Evolutionary conservation across 2,113 vertebrate genomes (phyloP).

Genomic region (Ceyx melanurus): DNA sequence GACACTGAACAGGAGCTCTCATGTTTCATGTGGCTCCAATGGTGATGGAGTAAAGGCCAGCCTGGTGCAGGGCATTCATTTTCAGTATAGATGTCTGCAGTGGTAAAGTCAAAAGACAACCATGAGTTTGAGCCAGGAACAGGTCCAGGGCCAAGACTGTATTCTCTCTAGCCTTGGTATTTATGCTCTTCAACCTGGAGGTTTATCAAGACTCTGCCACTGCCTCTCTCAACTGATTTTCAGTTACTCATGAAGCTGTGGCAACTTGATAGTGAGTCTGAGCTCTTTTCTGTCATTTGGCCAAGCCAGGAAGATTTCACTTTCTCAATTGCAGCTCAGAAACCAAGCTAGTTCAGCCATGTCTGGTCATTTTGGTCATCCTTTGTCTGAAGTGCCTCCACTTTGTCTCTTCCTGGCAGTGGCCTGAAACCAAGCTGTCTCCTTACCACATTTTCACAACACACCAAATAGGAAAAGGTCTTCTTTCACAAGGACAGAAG

Average conservation of each 20-base stretch:
- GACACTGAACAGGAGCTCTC: background rate
- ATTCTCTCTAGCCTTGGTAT: constrained; percentile 14
- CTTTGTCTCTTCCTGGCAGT: constrained; percentile 23
- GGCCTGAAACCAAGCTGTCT: background rate
- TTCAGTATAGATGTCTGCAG: background rate
- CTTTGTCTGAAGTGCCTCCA: background rate
- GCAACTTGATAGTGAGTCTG: background rate
- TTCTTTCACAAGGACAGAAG: background rate
- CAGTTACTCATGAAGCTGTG: background rate
- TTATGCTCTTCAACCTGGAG: constrained; percentile 18
- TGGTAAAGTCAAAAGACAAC: background rate
- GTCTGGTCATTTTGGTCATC: constrained; percentile 25
- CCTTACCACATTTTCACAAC: background rate
- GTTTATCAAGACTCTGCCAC: constrained; percentile 3
- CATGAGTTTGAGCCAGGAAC: background rate
- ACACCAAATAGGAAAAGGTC: background rate
- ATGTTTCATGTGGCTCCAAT: background rate
- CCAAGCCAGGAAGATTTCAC: background rate
- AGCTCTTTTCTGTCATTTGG: background rate
- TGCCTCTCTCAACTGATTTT: background rate
- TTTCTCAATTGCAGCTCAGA: constrained; percentile 10
- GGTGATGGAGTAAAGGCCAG: background rate
- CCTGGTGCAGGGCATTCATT: background rate
- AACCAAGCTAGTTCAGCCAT: background rate
- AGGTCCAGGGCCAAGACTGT: background rate